A percentile compares a stretch with the other conserved stretches of the same genome.
phyloP scores from a whole-genome alignment of 1,140 invertebrate genomes.

The Babylonia areolata region DNA sequence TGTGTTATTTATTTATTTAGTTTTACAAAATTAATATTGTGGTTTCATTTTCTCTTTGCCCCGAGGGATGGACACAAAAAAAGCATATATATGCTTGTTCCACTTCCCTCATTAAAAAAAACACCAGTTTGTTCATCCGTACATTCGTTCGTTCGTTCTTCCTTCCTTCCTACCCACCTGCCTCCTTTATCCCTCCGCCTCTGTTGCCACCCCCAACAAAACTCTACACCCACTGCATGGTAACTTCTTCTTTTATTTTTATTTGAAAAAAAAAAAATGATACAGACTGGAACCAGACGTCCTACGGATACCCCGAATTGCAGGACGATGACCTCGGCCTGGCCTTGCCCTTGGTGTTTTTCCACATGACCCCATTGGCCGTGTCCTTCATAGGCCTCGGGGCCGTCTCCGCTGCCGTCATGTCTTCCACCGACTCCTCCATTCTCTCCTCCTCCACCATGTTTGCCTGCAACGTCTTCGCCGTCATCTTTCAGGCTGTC shows the following conservation, averaged over 20 bases:
- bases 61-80: no score
- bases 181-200: background rate
- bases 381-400: conserved; percentile 97
- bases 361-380: conserved; percentile 92
- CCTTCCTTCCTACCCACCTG: background rate
- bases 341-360: conserved; percentile 96
- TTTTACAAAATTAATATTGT: no score
- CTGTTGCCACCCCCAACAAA: background rate
- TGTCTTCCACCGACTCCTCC: conserved; percentile 98
- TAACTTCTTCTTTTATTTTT: background rate
- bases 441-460: conserved; percentile 96
- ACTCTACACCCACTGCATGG: background rate
- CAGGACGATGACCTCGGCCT: conserved; percentile 85
- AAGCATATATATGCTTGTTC: no score
- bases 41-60: no score
- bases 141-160: background rate
- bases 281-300: conserved; percentile 49
- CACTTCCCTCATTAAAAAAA: background rate
- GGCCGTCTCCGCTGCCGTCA: conserved; percentile 97
- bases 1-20: no score
- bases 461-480: conserved; percentile 95
- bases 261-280: background rate
- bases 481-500: conserved; percentile 36
- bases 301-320: conserved; percentile 12
- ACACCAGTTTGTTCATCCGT: background rate